Percentiles rank a stretch among this genome's conserved stretches.
Conservation (phyloP, 2,888 invertebrate species). For the Capitulum mitella region DNA sequence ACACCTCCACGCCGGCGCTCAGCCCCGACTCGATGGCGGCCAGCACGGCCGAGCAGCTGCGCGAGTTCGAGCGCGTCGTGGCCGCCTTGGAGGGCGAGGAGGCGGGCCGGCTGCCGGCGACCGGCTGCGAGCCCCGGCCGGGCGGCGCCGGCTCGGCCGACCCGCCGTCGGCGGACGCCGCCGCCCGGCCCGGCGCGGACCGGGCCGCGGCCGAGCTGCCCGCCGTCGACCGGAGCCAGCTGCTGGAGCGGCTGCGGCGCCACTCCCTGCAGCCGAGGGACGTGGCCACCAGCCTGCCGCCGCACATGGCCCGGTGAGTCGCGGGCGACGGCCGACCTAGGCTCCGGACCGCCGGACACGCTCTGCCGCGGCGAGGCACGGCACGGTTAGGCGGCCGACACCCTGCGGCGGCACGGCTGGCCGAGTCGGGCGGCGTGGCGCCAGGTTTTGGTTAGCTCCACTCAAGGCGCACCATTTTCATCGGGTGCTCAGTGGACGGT, state of each 20-base stretch:
- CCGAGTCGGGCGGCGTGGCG: no score
- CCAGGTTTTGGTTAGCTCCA: no score
- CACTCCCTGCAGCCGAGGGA: background rate
- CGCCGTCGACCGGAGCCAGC: background rate
- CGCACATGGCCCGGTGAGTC: background rate
- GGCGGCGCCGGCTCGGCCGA: background rate
- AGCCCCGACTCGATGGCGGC: background rate
- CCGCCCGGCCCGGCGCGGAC: background rate
- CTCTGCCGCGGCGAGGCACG: no score
- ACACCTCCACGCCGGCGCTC: background rate
- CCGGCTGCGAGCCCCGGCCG: background rate
- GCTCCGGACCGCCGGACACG: no score
- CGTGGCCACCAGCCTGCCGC: background rate
- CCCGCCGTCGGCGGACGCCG: background rate
- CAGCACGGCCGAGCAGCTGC: conserved; percentile 15
- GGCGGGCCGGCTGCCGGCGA: conserved; percentile 4
- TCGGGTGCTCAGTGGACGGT: no score
- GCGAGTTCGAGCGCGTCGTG: conserved; percentile 16
- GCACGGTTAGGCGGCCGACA: no score
- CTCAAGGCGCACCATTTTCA: no score
- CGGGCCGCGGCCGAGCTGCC: background rate
- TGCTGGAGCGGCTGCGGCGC: background rate
- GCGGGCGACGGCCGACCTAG: no score
- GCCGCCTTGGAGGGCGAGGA: background rate
- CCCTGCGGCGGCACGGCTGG: no score